Percentiles rank a stretch among this genome's conserved stretches.
These are phyloP conservation scores for Lamprotornis superbus DNA, from an alignment of 2,113 vertebrate genomes.

Conservation along the genomic window DNA sequence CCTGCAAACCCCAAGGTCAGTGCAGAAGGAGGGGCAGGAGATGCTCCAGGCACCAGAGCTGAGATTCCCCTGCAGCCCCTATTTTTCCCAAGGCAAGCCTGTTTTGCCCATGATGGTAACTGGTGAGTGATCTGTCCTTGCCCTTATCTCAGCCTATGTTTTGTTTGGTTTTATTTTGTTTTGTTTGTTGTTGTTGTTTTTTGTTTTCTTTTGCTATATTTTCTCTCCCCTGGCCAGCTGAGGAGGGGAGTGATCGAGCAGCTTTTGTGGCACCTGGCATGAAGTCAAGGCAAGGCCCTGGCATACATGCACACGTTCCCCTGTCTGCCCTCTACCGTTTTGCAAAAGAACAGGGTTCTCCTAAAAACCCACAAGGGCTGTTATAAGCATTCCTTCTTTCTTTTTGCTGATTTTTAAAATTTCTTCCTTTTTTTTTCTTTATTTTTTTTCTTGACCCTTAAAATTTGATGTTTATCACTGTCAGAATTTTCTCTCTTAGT, in stretches of 20 bases:
- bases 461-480: neutral
- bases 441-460: neutral
- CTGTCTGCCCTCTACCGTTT: neutral
- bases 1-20: too few relatives aligned
- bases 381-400: neutral
- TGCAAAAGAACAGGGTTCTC: neutral
- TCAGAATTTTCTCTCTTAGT: neutral
- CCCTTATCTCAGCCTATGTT: neutral
- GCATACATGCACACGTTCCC: accelerated
- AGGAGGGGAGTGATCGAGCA: neutral
- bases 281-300: neutral
- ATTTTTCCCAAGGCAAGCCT: neutral
- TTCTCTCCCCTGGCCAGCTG: neutral
- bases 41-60: accelerated
- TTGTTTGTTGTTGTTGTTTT: too few relatives aligned
- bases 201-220: neutral
- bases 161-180: too few relatives aligned
- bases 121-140: neutral
- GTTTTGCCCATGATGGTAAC: neutral
- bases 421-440: neutral
- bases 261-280: neutral
- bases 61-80: neutral
- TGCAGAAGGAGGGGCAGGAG: neutral
- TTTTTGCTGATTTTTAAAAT: neutral
- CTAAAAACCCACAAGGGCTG: neutral